Evolutionary conservation across 1,140 invertebrate genomes (phyloP), one percentile per base, ranked within the genome.

Genomic region (Chelonus insularis): DNA sequence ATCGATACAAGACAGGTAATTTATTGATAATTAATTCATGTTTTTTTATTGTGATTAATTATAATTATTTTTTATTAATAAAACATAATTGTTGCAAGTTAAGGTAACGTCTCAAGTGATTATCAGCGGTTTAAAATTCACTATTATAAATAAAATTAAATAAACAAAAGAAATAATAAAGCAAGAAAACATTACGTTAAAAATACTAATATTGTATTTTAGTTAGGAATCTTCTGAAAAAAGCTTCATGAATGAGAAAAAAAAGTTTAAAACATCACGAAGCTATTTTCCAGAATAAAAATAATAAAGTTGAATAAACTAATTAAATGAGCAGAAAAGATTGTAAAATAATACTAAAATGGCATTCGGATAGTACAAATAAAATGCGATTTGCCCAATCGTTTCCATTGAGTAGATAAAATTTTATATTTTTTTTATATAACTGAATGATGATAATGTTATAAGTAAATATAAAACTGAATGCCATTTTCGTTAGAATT

Each of bases 381-480:
- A 55, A 67, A 66, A 72, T 69, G 76, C 70, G 70, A 72, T 77
- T 74, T 75, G 66, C 60, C 36, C 71, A 67, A 72, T 74, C 72
- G 69, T 76, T 78, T 78, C 69, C 70, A 75, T 74, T 74, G 68
- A 72, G 73, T 80, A 81, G 72, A 79, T 73, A 72, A 79, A 79
- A 82, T 25, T 51, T 81, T 82, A 76, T 82, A 80, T 82, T 80
- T 80, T 82, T 82, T 82, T 82, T 80, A 80, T 82, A 82, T 80
- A 58, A 58, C 23, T 62, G 65, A 76, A 77, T 72, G 71, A 73
- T 72, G 55, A 68, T 77, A 75, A 75, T 73, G 67, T 68, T 77
- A 72, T 80, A 78, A 77, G 45, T 54, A 70, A 67, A 68, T 72
- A 74, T 68, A 63, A 65, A 54, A 75, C 78, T 80, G 78, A 82